These are phyloP conservation scores for Heliconius charithonia DNA, from an alignment of 2,888 invertebrate species.

Conservation along the genomic window DNA sequence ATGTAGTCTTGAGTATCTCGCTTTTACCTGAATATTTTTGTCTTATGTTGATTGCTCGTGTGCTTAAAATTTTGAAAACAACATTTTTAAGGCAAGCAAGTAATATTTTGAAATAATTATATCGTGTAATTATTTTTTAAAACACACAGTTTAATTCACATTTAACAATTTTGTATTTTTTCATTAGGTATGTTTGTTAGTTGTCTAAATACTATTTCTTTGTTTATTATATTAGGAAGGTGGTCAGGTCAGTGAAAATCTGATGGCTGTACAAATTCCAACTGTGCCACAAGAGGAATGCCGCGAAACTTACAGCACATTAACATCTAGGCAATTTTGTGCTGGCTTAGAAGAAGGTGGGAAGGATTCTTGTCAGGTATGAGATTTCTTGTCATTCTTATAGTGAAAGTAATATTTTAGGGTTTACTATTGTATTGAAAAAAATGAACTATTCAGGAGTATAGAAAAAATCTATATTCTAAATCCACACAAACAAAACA, in stretches of 20 bases:
- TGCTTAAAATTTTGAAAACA: background rate
- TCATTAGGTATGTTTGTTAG: background rate
- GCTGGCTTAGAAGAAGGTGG: conserved; percentile 69
- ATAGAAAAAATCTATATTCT: too few relatives aligned
- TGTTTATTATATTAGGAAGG: conserved; percentile 56
- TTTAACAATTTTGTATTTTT: background rate
- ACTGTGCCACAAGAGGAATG: conserved; percentile 56
- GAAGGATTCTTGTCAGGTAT: conserved; percentile 76
- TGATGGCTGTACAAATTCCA: conserved; percentile 62
- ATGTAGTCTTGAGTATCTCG: too few relatives aligned
- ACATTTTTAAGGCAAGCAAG: background rate
- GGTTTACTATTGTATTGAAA: too few relatives aligned
- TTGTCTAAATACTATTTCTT: background rate
- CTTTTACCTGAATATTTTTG: too few relatives aligned
- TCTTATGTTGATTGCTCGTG: too few relatives aligned
- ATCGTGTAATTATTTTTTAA: too few relatives aligned
- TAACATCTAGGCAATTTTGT: conserved; percentile 71
- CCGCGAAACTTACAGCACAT: conserved; percentile 51
- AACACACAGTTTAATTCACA: background rate
- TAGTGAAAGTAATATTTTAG: background rate
- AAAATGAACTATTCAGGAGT: too few relatives aligned
- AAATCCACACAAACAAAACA: too few relatives aligned
- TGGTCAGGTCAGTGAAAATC: conserved; percentile 55
- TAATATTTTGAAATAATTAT: background rate
- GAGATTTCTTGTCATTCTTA: background rate